Base-by-base conservation (phyloP, 2,888 invertebrate species). In the Herminia tarsipennalis region DNA sequence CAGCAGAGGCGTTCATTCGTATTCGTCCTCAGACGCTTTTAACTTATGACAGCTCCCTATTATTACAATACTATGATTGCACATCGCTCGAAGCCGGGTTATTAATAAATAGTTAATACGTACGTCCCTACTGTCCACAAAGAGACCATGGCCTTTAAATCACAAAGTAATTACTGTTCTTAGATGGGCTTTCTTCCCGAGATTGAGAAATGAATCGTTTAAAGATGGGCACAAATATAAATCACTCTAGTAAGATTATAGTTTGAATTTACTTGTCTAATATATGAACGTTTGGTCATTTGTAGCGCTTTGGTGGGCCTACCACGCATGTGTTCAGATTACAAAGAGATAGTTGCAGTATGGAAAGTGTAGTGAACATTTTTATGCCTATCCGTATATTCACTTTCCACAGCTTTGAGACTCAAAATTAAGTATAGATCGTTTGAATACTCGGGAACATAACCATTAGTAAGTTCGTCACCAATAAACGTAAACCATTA, bases 41-140 rank as follows among this genome's bases (percentile, higher is more conserved):
- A 63, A 47, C 61, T 18, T 60, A 49, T 38, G 79, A 78, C 86
- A 83, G 77, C 66, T 78, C 66, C 65, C 81, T 79, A 86, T 86
- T 86, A 87, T 78, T 78, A 82, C 81, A 81, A 80, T 81, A 72
- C 76, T 71, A 73, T 77, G 81, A 81, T 78, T 78, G 76, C 74
- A 76, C 72, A 70, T 77, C 75, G 73, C 78, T 73, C 52, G 72
- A 61, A 76, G 76, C 69, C 67, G 56, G 64, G 77, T 81, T 84
- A 88, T 88, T 87, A 86, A 84, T 86, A 86, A 85, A 86, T 81
- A 56, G 55, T 68, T 70, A 70, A 56, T 51, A 50, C 50, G 39
- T 55, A 49, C 67, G 70, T 63, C 61, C 60, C 79, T 45, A 77
- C 73, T 81, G 86, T 86, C 85, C 73, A 73, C 80, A 73, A 70